Evolutionary conservation across 2,113 vertebrate genomes (phyloP), one percentile per base, ranked within the genome.

Genomic region (Xyliphius kryptos): DNA sequence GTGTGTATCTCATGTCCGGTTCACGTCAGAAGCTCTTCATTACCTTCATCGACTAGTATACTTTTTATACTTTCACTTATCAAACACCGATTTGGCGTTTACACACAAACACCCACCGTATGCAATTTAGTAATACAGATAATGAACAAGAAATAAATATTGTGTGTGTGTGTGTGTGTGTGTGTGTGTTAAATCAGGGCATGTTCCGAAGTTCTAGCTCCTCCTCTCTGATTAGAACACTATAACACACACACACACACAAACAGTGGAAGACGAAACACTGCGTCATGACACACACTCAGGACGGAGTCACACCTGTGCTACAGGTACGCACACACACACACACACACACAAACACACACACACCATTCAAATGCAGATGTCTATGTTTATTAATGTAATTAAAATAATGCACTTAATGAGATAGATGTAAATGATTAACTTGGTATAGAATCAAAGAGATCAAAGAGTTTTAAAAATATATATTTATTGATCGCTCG

Each of bases 251-350:
- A n/a, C 48, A 50, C 49, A 14, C 49, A 15, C 58, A 32, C 44
- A 8, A 16, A 14, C 19, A 26, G 50, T 17, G 50, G 21, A 22
- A 43, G 36, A 41, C 48, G 40, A 41, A 52, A 15, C 32, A 40
- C 47, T 21, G 17, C 10, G n/a, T 47, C 41, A 48, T 44, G 38
- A 47, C 10, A 60, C 41, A 48, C 21, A 47, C 20, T 21, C 36
- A 15, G 41, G 20, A 63, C 11, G 61, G 52, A 26, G 19, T 51
- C 14, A 20, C 14, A 41, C 19, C 50, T 44, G 61, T n/a, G 6
- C 38, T 53, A 63, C 61, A 16, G 41, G 49, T 41, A 54, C 37
- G 36, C 40, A 21, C 51, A 16, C 61, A n/a, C 61, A 41, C 49
- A 43, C 19, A 21, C 60, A 51, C 60, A 52, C n/a, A n/a, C n/a